Conservation (phyloP, 2,797 vertebrate species). For the Dromococcyx pavoninus region DNA sequence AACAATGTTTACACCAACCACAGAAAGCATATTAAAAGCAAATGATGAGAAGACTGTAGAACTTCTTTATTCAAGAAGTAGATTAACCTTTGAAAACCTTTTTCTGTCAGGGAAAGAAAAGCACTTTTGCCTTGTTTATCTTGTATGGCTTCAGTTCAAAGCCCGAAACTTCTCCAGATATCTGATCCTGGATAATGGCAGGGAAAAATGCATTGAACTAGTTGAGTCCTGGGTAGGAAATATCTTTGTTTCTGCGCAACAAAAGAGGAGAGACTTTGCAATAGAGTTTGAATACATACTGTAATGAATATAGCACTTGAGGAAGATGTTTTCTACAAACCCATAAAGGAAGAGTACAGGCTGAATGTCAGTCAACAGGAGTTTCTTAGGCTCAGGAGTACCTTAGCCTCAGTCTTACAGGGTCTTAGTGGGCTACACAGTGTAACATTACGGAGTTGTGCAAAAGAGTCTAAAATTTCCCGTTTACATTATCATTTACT, state of each 20-base stretch:
- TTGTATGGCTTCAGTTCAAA: neutral
- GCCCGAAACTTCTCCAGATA: neutral
- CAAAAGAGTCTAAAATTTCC: neutral
- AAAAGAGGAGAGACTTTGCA: neutral
- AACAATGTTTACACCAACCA: neutral
- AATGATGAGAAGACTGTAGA: neutral
- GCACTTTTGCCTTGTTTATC: neutral
- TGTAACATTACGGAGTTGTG: neutral
- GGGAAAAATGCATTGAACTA: neutral
- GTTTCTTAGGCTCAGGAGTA: neutral
- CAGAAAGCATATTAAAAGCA: neutral
- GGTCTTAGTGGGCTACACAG: neutral
- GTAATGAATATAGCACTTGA: neutral
- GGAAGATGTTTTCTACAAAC: neutral
- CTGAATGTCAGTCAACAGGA: neutral
- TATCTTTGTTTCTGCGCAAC: neutral
- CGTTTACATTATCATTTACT: neutral
- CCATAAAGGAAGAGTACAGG: neutral
- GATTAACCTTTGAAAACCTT: neutral
- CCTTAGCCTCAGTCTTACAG: neutral
- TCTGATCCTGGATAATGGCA: neutral
- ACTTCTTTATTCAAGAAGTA: neutral
- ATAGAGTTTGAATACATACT: neutral
- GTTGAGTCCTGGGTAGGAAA: neutral
- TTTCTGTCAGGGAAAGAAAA: neutral